Evolutionary conservation across 2,888 invertebrate species (phyloP), one percentile per base, ranked within the genome.

Genomic region (Thalpophila matura): DNA sequence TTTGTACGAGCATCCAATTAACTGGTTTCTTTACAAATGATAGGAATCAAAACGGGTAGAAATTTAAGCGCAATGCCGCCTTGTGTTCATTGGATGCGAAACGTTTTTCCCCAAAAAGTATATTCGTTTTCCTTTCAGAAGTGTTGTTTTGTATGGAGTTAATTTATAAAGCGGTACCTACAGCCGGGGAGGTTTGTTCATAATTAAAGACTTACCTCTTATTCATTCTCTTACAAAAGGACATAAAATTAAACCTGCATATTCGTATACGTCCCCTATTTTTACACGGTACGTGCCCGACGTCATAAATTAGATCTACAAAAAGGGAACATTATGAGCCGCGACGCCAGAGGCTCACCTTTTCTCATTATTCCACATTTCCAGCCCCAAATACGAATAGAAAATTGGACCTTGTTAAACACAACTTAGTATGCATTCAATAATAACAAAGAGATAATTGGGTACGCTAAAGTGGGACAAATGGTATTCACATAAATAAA

Each of bases 231-330:
- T 83, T 86, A 89, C 88, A 90, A 90, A 90, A 89, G 89, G 79
- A 86, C 82, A 87, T 89, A 84, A 89, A 90, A 91, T 91, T 90
- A 91, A 91, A 90, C 87, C 89, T 90, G 87, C 89, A 91, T 91
- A 90, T 90, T 91, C 90, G 88, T 89, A 85, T 82, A 88, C 84
- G 87, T 86, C 86, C 83, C 80, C 86, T 82, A 88, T 89, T 89
- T 89, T 90, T 89, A 87, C 87, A 86, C 84, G 87, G 81, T 88
- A 86, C 89, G 87, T 86, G 89, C 85, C 81, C 85, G 79, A 88
- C 86, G 89, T 89, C 89, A 90, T 91, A 91, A 91, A 91, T 92
- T 91, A 91, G 89, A 86, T 88, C 83, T 87, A 90, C 89, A 90
- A 90, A 91, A 91, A 89, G 85, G 84, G 86, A 84, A 85, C 85